These are phyloP conservation scores for Kradibia gibbosae DNA, from an alignment of 1,140 invertebrate genomes.

Conservation along the genomic window DNA sequence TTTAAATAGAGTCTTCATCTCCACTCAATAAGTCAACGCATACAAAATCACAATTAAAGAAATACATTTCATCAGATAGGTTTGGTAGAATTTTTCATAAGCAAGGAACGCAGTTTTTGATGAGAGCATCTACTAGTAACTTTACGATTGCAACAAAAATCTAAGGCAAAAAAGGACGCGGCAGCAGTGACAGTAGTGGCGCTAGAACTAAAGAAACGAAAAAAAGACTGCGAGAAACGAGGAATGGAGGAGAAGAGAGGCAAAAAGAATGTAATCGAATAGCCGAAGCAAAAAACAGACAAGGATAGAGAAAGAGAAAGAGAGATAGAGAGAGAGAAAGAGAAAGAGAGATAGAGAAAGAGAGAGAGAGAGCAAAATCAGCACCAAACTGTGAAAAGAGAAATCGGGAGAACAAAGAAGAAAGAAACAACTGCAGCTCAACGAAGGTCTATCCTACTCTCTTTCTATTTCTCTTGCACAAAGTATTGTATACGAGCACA, in stretches of 20 bases:
- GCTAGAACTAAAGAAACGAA: conserved; percentile 32
- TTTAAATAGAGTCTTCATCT: neutral
- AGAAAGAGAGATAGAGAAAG: neutral
- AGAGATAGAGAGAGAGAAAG: neutral
- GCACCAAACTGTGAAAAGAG: neutral
- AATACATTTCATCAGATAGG: conserved; percentile 15
- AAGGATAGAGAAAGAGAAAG: neutral
- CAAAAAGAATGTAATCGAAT: conserved; percentile 43
- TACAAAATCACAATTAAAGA: neutral
- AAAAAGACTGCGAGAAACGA: neutral
- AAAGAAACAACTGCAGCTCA: conserved; percentile 5
- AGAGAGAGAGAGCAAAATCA: no score
- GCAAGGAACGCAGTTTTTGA: neutral
- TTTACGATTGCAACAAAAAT: conserved; percentile 36
- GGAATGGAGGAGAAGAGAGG: neutral
- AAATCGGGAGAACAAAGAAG: conserved; percentile 5
- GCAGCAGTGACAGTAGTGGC: neutral
- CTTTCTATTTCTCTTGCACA: conserved; percentile 1
- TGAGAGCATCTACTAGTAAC: conserved; percentile 8
- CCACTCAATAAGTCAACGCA: neutral
- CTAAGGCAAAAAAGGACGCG: conserved; percentile 25
- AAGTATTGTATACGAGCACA: neutral
- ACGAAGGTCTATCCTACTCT: neutral
- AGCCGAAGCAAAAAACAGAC: conserved; percentile 10
- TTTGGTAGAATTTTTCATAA: conserved; percentile 7